Base-by-base conservation (phyloP, 2,113 vertebrate genomes). In the Illadopsis cleaveri region DNA sequence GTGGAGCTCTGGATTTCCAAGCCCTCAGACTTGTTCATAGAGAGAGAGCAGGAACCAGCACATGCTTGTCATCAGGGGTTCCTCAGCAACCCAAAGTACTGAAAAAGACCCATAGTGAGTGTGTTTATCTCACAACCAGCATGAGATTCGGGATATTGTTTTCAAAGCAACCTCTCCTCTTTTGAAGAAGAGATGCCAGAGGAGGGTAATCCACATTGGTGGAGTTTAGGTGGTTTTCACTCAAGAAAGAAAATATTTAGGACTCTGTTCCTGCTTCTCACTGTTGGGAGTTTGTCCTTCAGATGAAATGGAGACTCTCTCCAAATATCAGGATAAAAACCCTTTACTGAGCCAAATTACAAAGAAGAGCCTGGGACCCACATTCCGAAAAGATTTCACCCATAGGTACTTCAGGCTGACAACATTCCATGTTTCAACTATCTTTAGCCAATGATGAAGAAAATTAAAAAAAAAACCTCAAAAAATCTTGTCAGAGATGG, bases 1-100 rank as follows among this genome's bases (percentile, higher is more conserved):
- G 0, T 90, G 75, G 78, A 95, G 85, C 79, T 93, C 73, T 89
- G 83, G 58, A 80, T 87, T 91, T 75, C 94, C 84, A 84, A 62
- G 27, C n/a, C 42, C 56, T 40, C 6, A 68, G 78, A 88, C 54
- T 61, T 82, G 64, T 38, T 88, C 86, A 12, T 25, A 38, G 11
- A 70, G 81, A 82, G 48, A 38, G 47, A 94, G 65, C 12, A 70
- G 45, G 38, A 89, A 48, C 15, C n/a, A 80, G 23, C 31, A 38
- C n/a, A 23, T 16, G 16, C 31, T 83, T 35, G 25, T 80, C 56
- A 90, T 23, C 82, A 54, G 45, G 89, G 77, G 47, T 11, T 91
- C 51, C 42, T 81, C 35, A 44, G 70, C 45, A 86, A 35, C 25
- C 12, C 70, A 28, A 50, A 65, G 25, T 33, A 28, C 38, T 31